A percentile compares a stretch with the other conserved stretches of the same genome.
phyloP scores from a whole-genome alignment of 1,140 invertebrate genomes.

The Linepithema humile region DNA sequence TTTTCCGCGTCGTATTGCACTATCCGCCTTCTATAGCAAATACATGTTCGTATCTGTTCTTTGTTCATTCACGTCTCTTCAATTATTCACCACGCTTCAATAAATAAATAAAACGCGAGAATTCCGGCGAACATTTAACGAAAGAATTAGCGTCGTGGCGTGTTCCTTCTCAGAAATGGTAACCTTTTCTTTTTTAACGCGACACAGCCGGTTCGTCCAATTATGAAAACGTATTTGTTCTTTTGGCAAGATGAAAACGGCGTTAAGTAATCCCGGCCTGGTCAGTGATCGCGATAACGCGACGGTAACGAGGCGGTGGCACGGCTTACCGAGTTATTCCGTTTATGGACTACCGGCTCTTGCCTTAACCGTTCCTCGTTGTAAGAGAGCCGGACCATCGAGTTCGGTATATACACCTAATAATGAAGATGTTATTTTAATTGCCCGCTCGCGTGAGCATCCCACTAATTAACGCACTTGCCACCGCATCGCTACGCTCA shows the following conservation, averaged over 20 bases:
- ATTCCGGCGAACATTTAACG: not conserved
- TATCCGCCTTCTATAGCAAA: not conserved
- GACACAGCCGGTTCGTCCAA: conserved; percentile 30
- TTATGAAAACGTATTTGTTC: conserved; percentile 56
- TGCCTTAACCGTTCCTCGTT: conserved; percentile 13
- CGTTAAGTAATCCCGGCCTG: conserved; percentile 62
- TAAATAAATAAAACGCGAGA: conserved; percentile 22
- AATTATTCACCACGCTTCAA: conserved; percentile 11
- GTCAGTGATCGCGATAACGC: conserved; percentile 60
- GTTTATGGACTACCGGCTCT: conserved; percentile 64
- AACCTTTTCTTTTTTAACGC: not conserved
- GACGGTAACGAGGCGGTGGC: conserved; percentile 64
- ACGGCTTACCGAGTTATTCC: conserved; percentile 63
- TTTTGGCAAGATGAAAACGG: conserved; percentile 33
- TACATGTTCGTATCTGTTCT: not conserved
- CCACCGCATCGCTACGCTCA: conserved; percentile 76
- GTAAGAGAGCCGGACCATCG: conserved; percentile 45
- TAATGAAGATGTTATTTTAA: conserved; percentile 85
- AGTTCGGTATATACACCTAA: conserved; percentile 75
- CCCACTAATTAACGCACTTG: conserved; percentile 84
- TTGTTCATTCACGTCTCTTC: not conserved
- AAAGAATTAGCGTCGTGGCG: conserved; percentile 39
- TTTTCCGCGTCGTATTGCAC: not conserved
- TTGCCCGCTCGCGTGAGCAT: conserved; percentile 83
- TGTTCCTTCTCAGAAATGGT: not conserved